Evolutionary conservation across 2,888 invertebrate genomes (phyloP), one percentile per base, ranked within the genome.

Genomic region (Cephus pulcher): DNA sequence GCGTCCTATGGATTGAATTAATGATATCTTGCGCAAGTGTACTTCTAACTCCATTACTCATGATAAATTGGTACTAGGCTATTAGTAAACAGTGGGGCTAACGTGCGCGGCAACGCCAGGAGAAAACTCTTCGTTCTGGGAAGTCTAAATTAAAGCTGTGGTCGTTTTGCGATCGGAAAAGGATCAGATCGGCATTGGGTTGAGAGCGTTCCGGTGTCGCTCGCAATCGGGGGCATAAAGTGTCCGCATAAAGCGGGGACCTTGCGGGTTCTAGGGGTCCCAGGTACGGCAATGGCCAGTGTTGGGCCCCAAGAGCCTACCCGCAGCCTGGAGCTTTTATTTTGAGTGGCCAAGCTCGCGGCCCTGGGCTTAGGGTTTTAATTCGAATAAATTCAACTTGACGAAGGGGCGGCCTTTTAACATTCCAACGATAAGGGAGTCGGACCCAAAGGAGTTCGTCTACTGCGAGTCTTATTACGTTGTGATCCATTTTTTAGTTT

Each of bases 161-260:
- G 85, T 88, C 85, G 86, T 90, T 90, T 90, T 86, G 86, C 86
- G 83, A 85, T 87, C 85, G 85, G 86, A 82, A 86, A 84, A 87
- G 40, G 40, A 75, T 70, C 82, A 85, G 87, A 87, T 87, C 86
- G 82, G 89, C 86, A 87, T 87, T 86, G 88, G 84, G 87, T 86
- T 91, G 91, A 91, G 90, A 91, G 91, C 90, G 91, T 91, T 91
- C 91, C 89, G 90, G 88, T 91, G 91, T 91, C 88, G 91, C 86
- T 88, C 86, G 91, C 90, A 91, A 91, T 91, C 91, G 90, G 89
- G 87, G 89, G 90, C 91, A 91, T 91, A 91, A 91, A 91, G 90
- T 91, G 90, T 89, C 88, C 88, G 85, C 89, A 88, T 89, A 89
- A 89, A 89, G 87, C 88, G 88, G 88, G 86, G 84, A 84, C 86